phyloP scores from a whole-genome alignment of 2,113 vertebrate species.

The Boleophthalmus pectinirostris region DNA sequence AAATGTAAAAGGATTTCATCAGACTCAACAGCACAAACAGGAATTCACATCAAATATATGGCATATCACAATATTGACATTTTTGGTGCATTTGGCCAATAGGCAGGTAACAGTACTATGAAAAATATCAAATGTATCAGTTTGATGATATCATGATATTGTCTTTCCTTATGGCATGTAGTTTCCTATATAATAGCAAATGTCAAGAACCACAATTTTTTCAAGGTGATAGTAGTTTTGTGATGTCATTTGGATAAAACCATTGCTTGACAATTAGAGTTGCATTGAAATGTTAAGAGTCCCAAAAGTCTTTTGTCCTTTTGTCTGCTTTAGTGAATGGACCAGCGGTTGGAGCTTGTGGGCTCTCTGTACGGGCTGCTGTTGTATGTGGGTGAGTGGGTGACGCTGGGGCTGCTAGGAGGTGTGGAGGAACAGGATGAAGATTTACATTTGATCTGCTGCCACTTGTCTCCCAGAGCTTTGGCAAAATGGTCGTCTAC shows the following conservation, averaged over 20 bases:
- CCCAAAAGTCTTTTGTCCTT: conserved; percentile 45
- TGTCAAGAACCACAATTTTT: not conserved
- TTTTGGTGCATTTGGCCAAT: conserved; percentile 47
- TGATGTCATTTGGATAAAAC: conserved; percentile 5
- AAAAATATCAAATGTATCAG: not conserved
- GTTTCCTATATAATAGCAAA: not conserved
- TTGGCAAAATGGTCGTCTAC: conserved; percentile 84
- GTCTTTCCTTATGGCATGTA: not conserved
- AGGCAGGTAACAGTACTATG: not conserved
- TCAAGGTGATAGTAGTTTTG: conserved; percentile 14
- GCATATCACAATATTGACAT: conserved; percentile 42
- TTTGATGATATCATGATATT: not conserved
- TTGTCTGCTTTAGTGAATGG: conserved; percentile 60
- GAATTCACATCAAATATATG: conserved; percentile 37
- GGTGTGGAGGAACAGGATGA: conserved; percentile 75
- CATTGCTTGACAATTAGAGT: conserved; percentile 35
- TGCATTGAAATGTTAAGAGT: conserved; percentile 55
- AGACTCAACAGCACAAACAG: conserved; percentile 48
- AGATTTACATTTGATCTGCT: conserved; percentile 75
- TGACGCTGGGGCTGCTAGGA: conserved; percentile 71
- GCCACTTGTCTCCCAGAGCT: conserved; percentile 82
- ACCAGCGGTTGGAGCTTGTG: conserved; percentile 61
- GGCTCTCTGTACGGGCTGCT: conserved; percentile 67
- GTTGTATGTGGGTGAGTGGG: conserved; percentile 67
- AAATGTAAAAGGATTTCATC: conserved; percentile 69